phyloP scores from a whole-genome alignment of 1,140 invertebrate species.

The Melipona quadrifasciata region DNA sequence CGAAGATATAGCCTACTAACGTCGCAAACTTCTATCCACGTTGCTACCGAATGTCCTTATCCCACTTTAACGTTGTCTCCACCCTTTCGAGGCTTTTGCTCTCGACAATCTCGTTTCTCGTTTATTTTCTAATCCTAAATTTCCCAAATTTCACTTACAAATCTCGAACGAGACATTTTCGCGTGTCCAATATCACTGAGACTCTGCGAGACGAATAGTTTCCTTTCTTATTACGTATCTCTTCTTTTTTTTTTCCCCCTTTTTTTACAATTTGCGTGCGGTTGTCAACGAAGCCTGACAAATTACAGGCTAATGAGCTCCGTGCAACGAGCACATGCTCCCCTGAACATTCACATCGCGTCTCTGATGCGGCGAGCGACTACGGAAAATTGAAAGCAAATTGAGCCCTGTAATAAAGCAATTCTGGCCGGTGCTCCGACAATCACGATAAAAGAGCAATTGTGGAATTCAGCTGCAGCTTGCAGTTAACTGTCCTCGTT shows the following conservation, averaged over 20 bases:
- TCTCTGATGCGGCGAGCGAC: constrained; percentile 13
- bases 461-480: constrained; percentile 56
- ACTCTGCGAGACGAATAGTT: too few relatives aligned
- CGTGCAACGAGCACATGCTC: neutral
- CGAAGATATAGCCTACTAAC: neutral
- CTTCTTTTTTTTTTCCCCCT: neutral
- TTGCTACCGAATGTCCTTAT: neutral
- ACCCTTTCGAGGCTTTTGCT: neutral
- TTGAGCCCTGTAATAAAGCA: constrained; percentile 64
- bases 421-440: constrained; percentile 57
- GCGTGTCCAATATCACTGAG: too few relatives aligned
- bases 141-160: too few relatives aligned
- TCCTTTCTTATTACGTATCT: neutral
- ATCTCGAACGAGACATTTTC: too few relatives aligned
- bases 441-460: constrained; percentile 65
- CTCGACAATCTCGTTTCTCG: too few relatives aligned
- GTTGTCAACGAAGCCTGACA: neutral
- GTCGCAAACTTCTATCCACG: neutral
- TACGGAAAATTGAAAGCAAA: constrained; percentile 59
- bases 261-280: neutral
- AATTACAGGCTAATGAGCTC: constrained; percentile 6
- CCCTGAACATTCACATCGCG: neutral
- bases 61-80: neutral
- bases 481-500: constrained; percentile 61
- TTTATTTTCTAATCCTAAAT: too few relatives aligned